phyloP scores from a whole-genome alignment of 2,888 invertebrate genomes.

The Hydrotaea diabolus region DNA sequence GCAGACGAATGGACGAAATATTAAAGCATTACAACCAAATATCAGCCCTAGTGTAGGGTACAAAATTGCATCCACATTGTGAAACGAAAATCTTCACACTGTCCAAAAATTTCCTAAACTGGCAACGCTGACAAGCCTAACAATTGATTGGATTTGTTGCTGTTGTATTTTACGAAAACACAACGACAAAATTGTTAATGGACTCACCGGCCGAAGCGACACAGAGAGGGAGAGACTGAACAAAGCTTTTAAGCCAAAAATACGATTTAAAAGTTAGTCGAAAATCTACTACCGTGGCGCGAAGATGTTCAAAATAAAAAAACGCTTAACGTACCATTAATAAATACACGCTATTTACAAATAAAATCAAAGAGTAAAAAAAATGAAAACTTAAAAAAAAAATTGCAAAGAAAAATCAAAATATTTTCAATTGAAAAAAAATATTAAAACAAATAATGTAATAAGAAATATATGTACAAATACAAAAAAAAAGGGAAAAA shows the following conservation, averaged over 20 bases:
- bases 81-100: too few relatives aligned
- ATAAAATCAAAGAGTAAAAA: neutral
- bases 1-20: too few relatives aligned
- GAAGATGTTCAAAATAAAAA: constrained; percentile 63
- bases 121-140: constrained; percentile 42
- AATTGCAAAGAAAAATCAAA: constrained; percentile 18
- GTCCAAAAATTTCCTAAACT: too few relatives aligned
- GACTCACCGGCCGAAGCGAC: neutral
- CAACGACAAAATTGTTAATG: constrained; percentile 47
- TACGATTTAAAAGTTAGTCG: constrained; percentile 64
- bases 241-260: constrained; percentile 64
- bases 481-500: neutral
- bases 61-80: too few relatives aligned
- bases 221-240: neutral
- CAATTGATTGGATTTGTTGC: constrained; percentile 63
- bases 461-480: too few relatives aligned
- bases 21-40: too few relatives aligned
- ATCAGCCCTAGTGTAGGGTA: too few relatives aligned
- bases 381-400: constrained; percentile 31
- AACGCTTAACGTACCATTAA: neutral
- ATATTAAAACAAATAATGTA: constrained; percentile 20
- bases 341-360: neutral
- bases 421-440: constrained; percentile 18
- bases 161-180: constrained; percentile 31
- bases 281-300: constrained; percentile 65